These are phyloP conservation scores for Cygnus olor DNA, from an alignment of 2,797 vertebrate genomes.

Conservation along the genomic window DNA sequence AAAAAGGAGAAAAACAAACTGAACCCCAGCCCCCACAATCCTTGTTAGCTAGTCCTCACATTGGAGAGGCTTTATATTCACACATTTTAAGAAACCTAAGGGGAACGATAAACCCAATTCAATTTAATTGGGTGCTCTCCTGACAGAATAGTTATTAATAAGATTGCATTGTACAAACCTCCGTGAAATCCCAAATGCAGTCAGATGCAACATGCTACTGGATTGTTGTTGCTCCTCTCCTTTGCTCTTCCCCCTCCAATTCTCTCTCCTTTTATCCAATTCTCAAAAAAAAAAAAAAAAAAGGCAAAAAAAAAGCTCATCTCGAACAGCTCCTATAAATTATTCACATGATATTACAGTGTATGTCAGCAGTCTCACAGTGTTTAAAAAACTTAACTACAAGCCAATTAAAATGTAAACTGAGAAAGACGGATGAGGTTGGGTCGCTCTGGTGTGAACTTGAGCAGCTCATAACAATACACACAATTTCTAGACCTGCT, in stretches of 20 bases:
- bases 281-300: constrained; percentile 61
- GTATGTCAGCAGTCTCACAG: constrained; percentile 85
- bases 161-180: constrained; percentile 75
- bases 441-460: constrained; percentile 83
- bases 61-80: constrained; percentile 67
- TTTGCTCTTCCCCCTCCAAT: neutral
- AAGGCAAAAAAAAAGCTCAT: constrained; percentile 13
- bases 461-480: constrained; percentile 82
- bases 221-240: constrained; percentile 39
- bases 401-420: constrained; percentile 90
- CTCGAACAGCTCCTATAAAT: constrained; percentile 80
- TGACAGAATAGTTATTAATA: constrained; percentile 83
- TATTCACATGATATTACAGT: constrained; percentile 85
- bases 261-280: constrained; percentile 52
- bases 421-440: constrained; percentile 85
- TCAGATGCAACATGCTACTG: constrained; percentile 35
- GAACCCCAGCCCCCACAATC: neutral
- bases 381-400: constrained; percentile 87
- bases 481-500: constrained; percentile 82
- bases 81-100: constrained; percentile 72
- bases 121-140: constrained; percentile 83
- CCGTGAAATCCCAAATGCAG: constrained; percentile 72
- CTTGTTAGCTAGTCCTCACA: constrained; percentile 70
- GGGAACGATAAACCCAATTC: constrained; percentile 80
- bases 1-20: neutral